phyloP scores from a whole-genome alignment of 2,797 vertebrate genomes.

The Poeciliopsis gracilis region DNA sequence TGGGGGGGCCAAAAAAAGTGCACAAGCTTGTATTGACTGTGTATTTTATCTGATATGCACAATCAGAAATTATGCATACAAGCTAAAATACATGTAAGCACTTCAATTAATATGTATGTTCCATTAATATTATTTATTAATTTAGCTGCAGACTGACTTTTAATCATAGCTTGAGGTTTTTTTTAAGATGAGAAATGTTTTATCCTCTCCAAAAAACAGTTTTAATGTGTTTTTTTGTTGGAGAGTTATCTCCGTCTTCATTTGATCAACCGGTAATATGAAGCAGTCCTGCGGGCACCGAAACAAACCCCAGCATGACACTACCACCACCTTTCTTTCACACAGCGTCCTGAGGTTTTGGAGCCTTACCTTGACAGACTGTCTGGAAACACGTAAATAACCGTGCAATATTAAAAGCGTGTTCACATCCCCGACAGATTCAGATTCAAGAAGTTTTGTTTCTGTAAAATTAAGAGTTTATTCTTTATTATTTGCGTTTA shows the following conservation, averaged over 20 bases:
- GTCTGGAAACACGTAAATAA: neutral
- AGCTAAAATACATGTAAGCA: neutral
- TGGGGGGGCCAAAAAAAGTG: neutral
- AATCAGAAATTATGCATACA: neutral
- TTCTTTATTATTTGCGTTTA: neutral
- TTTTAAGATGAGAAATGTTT: neutral
- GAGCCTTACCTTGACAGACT: neutral
- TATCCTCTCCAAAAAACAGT: neutral
- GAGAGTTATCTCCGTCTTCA: neutral
- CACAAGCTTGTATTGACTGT: neutral
- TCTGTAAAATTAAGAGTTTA: neutral
- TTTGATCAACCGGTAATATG: neutral
- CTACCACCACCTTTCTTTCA: neutral
- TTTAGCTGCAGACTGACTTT: neutral
- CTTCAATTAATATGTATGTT: neutral
- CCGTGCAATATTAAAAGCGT: neutral
- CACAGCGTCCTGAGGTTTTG: neutral
- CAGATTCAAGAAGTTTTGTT: neutral
- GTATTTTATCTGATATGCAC: neutral
- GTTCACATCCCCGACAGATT: neutral
- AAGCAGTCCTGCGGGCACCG: neutral
- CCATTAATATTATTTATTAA: neutral
- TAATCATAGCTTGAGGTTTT: neutral
- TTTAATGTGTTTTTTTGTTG: neutral
- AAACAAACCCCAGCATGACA: neutral